Evolutionary conservation across 2,888 invertebrate species (phyloP).

Genomic region (Aplocera efformata): DNA sequence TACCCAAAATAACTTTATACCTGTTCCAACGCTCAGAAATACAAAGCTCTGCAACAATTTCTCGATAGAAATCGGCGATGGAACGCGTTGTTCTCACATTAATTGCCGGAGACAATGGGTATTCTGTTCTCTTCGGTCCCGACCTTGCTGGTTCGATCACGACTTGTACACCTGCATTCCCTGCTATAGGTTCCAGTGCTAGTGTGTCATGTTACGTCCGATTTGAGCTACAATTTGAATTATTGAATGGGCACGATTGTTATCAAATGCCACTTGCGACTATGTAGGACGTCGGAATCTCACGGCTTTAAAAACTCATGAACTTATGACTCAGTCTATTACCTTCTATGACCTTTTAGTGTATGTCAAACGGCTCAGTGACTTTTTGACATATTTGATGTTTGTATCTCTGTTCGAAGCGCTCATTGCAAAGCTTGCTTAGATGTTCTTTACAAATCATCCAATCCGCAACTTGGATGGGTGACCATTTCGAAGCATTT

Average conservation of each 20-base stretch:
- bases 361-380: too few relatives aligned
- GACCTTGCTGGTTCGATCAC: conserved; percentile 58
- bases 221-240: conserved; percentile 13
- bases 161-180: conserved; percentile 52
- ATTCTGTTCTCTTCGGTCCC: conserved; percentile 36
- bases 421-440: too few relatives aligned
- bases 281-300: too few relatives aligned
- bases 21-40: conserved; percentile 14
- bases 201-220: conserved; percentile 12
- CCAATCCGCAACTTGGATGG: too few relatives aligned
- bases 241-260: conserved; percentile 12
- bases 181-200: conserved; percentile 5
- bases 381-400: too few relatives aligned
- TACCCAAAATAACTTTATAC: too few relatives aligned
- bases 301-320: too few relatives aligned
- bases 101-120: conserved; percentile 46
- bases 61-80: conserved; percentile 32
- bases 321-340: too few relatives aligned
- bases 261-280: conserved; percentile 14
- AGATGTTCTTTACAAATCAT: too few relatives aligned
- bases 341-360: too few relatives aligned
- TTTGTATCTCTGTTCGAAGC: too few relatives aligned
- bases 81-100: conserved; percentile 37
- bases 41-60: conserved; percentile 24
- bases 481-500: too few relatives aligned